Conservation (phyloP, 2,888 invertebrate species). For the Lathronympha strigana region DNA sequence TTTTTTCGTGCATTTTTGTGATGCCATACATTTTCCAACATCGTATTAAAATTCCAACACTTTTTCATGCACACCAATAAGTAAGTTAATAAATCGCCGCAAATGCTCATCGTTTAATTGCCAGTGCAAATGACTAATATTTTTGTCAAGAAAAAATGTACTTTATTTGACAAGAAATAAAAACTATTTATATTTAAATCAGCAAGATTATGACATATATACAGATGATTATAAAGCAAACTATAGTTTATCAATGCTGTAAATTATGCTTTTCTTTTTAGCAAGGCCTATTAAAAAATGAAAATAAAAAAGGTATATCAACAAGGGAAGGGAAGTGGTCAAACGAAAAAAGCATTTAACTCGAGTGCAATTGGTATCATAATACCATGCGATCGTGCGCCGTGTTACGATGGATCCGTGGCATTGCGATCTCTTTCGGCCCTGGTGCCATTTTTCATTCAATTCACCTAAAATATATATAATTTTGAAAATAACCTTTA, state of each 20-base stretch:
- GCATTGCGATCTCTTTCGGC: constrained; percentile 77
- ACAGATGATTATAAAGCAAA: constrained; percentile 20
- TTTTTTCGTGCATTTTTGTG: neutral
- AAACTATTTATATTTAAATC: neutral
- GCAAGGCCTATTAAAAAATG: constrained; percentile 1
- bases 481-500: constrained; percentile 59
- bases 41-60: neutral
- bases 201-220: neutral
- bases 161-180: neutral
- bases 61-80: constrained; percentile 18
- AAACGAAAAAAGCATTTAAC: constrained; percentile 39
- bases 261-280: neutral
- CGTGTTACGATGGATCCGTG: constrained; percentile 61
- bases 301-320: constrained; percentile 26
- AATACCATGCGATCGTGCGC: constrained; percentile 66
- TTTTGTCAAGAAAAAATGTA: neutral
- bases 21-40: neutral
- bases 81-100: neutral
- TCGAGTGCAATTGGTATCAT: constrained; percentile 42
- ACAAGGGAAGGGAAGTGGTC: constrained; percentile 29
- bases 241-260: neutral
- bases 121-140: neutral
- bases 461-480: constrained; percentile 71
- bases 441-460: constrained; percentile 79
- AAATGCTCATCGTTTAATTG: constrained; percentile 1